phyloP scores from a whole-genome alignment of 2,888 invertebrate species.

The Schrankia costaestrigalis region DNA sequence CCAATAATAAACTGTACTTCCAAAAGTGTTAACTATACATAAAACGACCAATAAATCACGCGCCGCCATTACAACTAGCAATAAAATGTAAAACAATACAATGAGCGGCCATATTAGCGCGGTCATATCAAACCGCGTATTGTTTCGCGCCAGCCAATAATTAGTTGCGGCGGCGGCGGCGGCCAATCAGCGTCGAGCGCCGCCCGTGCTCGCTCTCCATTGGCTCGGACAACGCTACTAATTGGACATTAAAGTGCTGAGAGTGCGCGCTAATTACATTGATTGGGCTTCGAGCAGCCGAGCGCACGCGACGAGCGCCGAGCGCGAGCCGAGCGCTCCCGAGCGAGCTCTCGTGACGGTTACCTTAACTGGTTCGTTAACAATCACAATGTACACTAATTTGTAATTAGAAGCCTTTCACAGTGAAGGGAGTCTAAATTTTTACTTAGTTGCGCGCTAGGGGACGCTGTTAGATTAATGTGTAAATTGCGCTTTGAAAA shows the following conservation, averaged over 20 bases:
- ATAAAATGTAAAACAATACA: conserved; percentile 49
- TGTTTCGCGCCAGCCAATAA: conserved; percentile 65
- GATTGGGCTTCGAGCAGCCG: conserved; percentile 48
- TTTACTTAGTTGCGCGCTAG: conserved; percentile 18
- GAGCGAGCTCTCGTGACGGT: conserved; percentile 10
- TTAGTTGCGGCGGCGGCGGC: conserved; percentile 45
- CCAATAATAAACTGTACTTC: too few relatives aligned
- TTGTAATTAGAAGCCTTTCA: conserved; percentile 34
- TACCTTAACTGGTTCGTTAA: conserved; percentile 5
- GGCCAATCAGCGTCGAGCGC: conserved; percentile 56
- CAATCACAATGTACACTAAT: conserved; percentile 28
- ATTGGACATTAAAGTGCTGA: conserved; percentile 45
- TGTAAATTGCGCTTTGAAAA: conserved; percentile 31
- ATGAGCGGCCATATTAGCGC: conserved; percentile 56
- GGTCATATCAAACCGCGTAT: conserved; percentile 42
- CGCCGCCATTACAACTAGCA: conserved; percentile 58
- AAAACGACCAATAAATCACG: conserved; percentile 40
- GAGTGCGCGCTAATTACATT: conserved; percentile 54
- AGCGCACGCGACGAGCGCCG: conserved; percentile 10
- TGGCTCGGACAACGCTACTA: conserved; percentile 45
- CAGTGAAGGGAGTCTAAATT: conserved; percentile 18
- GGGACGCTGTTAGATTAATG: conserved; percentile 24
- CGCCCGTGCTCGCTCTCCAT: conserved; percentile 43
- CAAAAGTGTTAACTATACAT: conserved; percentile 4
- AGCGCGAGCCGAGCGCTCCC: neutral